Conservation (phyloP, 2,113 vertebrate species). For the Siniperca knerii region DNA sequence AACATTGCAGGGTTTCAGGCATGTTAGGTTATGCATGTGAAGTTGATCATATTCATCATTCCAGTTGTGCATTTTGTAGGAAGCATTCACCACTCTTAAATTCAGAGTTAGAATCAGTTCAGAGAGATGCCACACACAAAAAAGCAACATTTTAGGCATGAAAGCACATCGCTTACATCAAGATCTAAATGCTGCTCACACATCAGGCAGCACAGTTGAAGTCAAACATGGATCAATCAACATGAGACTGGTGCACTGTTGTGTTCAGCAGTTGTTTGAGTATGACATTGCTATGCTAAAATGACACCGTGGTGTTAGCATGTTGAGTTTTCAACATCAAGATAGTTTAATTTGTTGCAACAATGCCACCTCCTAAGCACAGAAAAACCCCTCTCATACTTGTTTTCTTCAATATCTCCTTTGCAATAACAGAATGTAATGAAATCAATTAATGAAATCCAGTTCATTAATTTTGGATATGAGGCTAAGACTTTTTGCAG, state of each 20-base stretch:
- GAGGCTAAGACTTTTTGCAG: conserved; percentile 10
- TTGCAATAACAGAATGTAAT: conserved; percentile 23
- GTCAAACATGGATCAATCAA: conserved; percentile 1
- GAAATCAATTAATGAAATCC: background rate
- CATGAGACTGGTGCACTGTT: background rate
- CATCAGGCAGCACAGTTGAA: background rate
- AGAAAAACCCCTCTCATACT: background rate
- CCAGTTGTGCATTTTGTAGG: background rate
- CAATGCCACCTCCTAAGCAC: background rate
- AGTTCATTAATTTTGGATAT: conserved; percentile 30
- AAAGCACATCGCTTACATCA: background rate
- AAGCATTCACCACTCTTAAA: conserved; percentile 5
- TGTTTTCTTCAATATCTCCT: background rate
- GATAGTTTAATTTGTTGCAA: conserved; percentile 7
- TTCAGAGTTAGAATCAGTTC: background rate
- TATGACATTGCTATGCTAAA: background rate
- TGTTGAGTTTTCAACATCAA: background rate
- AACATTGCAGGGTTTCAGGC: conserved; percentile 30
- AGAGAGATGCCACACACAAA: background rate
- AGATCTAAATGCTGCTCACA: background rate
- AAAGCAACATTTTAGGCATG: background rate
- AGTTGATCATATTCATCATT: conserved; percentile 36
- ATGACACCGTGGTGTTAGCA: background rate
- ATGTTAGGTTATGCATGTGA: conserved; percentile 37
- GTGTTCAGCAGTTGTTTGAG: background rate